phyloP scores from a whole-genome alignment of 2,113 vertebrate species.

The Plecotus auritus region DNA sequence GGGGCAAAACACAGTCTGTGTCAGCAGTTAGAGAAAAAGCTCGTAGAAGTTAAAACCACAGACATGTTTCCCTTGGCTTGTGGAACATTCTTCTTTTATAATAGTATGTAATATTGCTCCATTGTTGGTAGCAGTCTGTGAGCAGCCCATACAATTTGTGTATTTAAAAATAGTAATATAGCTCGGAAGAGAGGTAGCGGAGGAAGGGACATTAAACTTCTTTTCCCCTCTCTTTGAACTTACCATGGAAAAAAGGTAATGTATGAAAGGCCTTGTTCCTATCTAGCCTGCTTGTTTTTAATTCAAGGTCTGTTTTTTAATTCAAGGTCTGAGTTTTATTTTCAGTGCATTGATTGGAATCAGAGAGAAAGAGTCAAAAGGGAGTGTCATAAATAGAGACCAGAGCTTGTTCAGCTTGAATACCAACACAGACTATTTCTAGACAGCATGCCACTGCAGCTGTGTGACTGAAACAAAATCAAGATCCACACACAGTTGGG shows the following conservation, averaged over 20 bases:
- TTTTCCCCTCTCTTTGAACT: neutral
- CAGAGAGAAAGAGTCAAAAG: constrained; percentile 41
- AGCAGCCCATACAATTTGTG: neutral
- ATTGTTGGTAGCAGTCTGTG: neutral
- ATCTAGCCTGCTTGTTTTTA: neutral
- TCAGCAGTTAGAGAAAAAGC: constrained; percentile 1
- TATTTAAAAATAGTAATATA: constrained; percentile 21
- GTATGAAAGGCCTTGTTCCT: constrained; percentile 20
- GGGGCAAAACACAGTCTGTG: neutral
- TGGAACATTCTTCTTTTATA: constrained; percentile 38
- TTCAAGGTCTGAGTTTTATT: constrained; percentile 52
- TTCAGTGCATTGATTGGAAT: constrained; percentile 54
- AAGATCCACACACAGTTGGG: neutral
- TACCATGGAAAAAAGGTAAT: neutral
- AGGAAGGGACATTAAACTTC: neutral
- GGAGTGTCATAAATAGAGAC: constrained; percentile 55
- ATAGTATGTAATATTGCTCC: neutral
- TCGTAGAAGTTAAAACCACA: constrained; percentile 17
- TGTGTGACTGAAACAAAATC: constrained; percentile 14
- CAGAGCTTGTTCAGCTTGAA: constrained; percentile 44
- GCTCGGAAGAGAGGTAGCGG: neutral
- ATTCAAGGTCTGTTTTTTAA: neutral
- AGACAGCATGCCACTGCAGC: constrained; percentile 33
- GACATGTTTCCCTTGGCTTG: constrained; percentile 40
- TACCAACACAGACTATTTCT: constrained; percentile 49